Conservation (phyloP, 2,888 invertebrate species). For the Sclerodermus sp. region DNA sequence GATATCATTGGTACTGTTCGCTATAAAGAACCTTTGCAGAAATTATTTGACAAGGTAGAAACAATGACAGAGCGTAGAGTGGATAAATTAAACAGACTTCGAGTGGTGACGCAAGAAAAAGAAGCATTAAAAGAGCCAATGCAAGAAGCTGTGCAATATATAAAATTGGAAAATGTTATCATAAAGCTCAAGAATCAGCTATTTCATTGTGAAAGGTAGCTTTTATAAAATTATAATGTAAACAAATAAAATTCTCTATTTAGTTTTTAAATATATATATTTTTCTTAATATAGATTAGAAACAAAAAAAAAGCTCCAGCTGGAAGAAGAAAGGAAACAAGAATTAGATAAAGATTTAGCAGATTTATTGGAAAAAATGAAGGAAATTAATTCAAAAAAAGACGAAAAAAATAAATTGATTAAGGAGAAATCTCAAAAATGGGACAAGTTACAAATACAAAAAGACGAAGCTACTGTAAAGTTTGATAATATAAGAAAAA, state of each 20-base stretch:
- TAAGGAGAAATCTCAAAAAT: conserved; percentile 54
- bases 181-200: conserved; percentile 56
- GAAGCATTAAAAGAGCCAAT: conserved; percentile 76
- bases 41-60: conserved; percentile 74
- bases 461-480: conserved; percentile 61
- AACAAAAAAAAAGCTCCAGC: conserved; percentile 25
- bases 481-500: conserved; percentile 59
- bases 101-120: conserved; percentile 80
- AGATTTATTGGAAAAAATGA: conserved; percentile 59
- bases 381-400: conserved; percentile 60
- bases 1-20: conserved; percentile 93
- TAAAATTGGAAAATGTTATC: conserved; percentile 79
- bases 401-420: conserved; percentile 62
- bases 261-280: background rate
- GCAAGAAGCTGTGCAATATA: conserved; percentile 74
- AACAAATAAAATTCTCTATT: no score
- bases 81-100: conserved; percentile 83
- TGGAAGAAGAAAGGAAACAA: conserved; percentile 32
- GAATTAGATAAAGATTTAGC: conserved; percentile 42
- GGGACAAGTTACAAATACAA: conserved; percentile 65
- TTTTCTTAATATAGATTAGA: conserved; percentile 30
- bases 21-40: conserved; percentile 80
- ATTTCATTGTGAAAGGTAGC: conserved; percentile 45
- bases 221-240: conserved; percentile 2
- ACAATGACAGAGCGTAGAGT: conserved; percentile 71